Base-by-base conservation (phyloP, 2,888 invertebrate species). In the Ptilodon capucinus region DNA sequence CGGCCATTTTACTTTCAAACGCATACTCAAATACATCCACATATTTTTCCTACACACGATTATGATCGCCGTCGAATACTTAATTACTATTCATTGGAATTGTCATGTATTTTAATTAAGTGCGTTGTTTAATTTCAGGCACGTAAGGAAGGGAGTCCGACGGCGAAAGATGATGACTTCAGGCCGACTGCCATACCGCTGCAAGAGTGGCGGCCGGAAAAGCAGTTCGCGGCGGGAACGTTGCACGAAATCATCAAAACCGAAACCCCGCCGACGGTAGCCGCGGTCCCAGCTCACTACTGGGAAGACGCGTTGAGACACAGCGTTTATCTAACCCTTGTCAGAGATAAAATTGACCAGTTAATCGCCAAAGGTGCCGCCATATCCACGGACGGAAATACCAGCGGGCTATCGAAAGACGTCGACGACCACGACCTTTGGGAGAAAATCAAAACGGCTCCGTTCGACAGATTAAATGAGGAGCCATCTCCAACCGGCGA, bases 261-360 rank as follows among this genome's bases (percentile, higher is more conserved):
- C 14, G 77, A 76, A 9, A 49, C 65, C 5, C 64, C 78, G 9
- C 64, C 72, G 0, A 47, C 74, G 2, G 62, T 64, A 17, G 76
- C 76, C 17, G 75, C 70, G 0, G 54, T 81, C 17, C 87, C 86
- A 2, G 90, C 92, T 1, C 89, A 84, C 59, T 91, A 91, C 64
- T 95, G 95, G 95, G 94, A 94, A 75, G 92, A 92, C 48, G 94
- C 94, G 2, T 76, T 95, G 28, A 91, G 94, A 50, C 94, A 95
- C 80, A 93, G 95, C 54, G 92, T 93, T 5, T 93, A 93, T 66
- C 87, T 95, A 57, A 93, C 94, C 1, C 85, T 95, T 9, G 86
- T 92, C 44, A 79, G 93, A 56, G 92, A 93, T 65, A 91, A 91
- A 66, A 91, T 92, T 56, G 86, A 91, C 51, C 86, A 90, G 48